phyloP scores from a whole-genome alignment of 2,113 vertebrate species.

The Rhea pennata region DNA sequence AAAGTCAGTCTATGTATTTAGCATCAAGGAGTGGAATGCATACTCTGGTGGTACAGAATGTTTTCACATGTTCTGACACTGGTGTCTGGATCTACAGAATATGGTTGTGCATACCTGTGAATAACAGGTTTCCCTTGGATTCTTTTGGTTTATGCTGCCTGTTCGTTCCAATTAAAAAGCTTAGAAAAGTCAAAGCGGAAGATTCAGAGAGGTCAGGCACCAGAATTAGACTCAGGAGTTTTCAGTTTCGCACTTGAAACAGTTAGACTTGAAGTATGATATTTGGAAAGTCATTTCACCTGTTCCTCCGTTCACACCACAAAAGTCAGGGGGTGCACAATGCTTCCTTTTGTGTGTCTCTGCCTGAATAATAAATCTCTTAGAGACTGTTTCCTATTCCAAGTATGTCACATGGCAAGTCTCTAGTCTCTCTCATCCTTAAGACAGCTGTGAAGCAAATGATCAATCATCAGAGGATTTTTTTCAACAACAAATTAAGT shows the following conservation, averaged over 20 bases:
- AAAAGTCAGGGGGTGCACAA: neutral
- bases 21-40: neutral
- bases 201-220: neutral
- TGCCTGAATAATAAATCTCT: neutral
- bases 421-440: neutral
- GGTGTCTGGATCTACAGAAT: neutral
- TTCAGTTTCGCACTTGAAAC: neutral
- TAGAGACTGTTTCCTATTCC: neutral
- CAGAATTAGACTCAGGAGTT: neutral
- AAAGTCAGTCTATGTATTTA: neutral
- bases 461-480: neutral
- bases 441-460: slow-evolving; percentile 22
- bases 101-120: neutral
- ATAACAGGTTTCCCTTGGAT: neutral
- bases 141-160: neutral
- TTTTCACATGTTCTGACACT: neutral
- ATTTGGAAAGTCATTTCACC: neutral
- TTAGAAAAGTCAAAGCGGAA: neutral
- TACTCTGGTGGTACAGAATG: neutral
- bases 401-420: neutral
- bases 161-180: neutral
- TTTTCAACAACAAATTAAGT: neutral
- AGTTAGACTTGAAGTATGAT: neutral
- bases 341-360: neutral
- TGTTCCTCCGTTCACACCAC: neutral